These are phyloP conservation scores for Helobdella robusta DNA, from an alignment of 2,888 invertebrate genomes.

Conservation along the genomic window DNA sequence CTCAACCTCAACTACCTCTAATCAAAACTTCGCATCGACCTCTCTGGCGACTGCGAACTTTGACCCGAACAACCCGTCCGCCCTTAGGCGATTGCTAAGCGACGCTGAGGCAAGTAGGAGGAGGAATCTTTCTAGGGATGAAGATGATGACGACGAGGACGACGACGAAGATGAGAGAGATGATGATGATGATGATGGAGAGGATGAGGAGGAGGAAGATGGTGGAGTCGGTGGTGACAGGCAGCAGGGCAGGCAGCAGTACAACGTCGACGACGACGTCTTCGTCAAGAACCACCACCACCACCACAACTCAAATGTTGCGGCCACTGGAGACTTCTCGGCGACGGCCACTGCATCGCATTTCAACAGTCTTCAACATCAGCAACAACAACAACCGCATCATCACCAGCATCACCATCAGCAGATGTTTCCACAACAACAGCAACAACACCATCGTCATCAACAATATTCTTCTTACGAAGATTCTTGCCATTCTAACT, in stretches of 20 bases:
- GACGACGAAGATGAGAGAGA: neutral
- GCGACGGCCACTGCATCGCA: no score
- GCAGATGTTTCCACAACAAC: no score
- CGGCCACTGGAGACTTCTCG: no score
- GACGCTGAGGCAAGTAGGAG: neutral
- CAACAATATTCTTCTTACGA: no score
- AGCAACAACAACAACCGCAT: no score
- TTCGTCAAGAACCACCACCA: constrained; percentile 13
- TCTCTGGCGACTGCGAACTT: neutral
- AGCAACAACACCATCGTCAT: no score
- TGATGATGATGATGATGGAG: constrained; percentile 12
- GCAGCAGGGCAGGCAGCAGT: no score
- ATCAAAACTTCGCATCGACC: neutral
- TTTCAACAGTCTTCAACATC: no score
- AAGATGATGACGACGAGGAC: constrained; percentile 19
- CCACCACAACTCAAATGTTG: no score
- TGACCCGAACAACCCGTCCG: constrained; percentile 11
- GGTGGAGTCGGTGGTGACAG: neutral
- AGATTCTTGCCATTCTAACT: no score
- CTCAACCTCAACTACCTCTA: neutral
- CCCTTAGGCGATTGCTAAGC: constrained; percentile 18
- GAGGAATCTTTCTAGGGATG: neutral
- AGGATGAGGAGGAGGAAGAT: constrained; percentile 5
- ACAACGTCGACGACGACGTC: constrained; percentile 10
- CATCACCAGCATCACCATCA: no score